Evolutionary conservation across 2,113 vertebrate genomes (phyloP).

Genomic region (Myanophis thanlyinensis): DNA sequence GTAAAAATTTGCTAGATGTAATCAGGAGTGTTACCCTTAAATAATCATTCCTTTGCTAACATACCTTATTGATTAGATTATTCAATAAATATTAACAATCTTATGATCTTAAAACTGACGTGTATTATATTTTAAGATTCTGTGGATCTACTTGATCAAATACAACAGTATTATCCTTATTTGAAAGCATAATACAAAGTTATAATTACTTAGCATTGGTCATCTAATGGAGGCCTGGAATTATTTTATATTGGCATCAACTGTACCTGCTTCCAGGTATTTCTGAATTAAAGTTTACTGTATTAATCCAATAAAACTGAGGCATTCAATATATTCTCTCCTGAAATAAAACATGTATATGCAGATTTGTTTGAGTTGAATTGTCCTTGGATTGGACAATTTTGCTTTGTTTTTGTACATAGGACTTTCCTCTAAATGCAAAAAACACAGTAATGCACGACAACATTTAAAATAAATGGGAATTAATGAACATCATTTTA

Average conservation of each 20-base stretch:
- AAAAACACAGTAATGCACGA: too few species aligned
- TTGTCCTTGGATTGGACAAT: not conserved
- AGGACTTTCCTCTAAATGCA: not conserved
- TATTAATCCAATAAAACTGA: not conserved
- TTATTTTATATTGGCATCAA: constrained; percentile 2
- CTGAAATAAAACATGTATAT: not conserved
- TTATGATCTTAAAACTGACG: not conserved
- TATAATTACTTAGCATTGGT: not conserved
- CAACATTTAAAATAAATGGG: not conserved
- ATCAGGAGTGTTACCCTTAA: not conserved
- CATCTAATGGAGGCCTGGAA: not conserved
- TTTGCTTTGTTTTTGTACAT: not conserved
- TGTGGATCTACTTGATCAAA: not conserved
- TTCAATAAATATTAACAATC: not conserved
- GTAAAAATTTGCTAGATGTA: not conserved
- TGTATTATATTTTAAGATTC: not conserved
- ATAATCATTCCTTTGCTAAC: not conserved
- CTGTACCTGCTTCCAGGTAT: not conserved
- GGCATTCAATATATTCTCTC: not conserved
- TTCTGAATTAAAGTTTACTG: not conserved
- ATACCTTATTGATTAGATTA: not conserved
- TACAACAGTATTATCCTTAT: not conserved
- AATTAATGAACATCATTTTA: not conserved
- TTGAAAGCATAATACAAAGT: not conserved
- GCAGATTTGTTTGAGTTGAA: not conserved